Base-by-base conservation (phyloP, 2,888 invertebrate genomes). In the Agapetus fuscipes region DNA sequence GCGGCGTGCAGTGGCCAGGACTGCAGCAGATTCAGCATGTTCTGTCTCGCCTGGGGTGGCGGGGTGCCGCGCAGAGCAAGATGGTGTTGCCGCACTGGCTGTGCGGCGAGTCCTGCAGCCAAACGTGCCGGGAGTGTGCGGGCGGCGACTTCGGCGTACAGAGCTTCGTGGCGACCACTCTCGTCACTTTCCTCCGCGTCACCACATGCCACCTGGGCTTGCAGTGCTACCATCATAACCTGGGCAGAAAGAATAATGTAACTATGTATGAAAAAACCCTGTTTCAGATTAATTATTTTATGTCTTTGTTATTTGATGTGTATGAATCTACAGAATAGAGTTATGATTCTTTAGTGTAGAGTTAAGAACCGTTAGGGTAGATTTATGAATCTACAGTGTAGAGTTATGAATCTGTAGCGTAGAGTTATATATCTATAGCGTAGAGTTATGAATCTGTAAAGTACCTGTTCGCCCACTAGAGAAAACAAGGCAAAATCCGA, bases 1-100 rank as follows among this genome's bases (percentile, higher is more conserved):
- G 94, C 91, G 49, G 86, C 78, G 48, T 93, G 89, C 37, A 95
- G 71, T 17, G 91, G 91, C 94, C 94, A 95, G 48, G 87, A 87
- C 58, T 87, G 84, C 47, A 95, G 88, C 14, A 95, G 74, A 57
- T 93, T 91, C 36, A 95, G 74, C 58, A 95, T 93, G 6, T 91
- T 83, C 58, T 91, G 86, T 64, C 94, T 90, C 14, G 94, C 88
- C 57, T 89, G 85, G 6, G 82, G 76, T 1, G 88, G 76, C 28
- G 83, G 78, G 73, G 93, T 90, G 45, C 91, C 90, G 37, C 84
- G 74, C 50, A 94, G 70, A 26, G 88, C 85, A 58, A 93, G 86
- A 66, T 95, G 95, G 60, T 93, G 90, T 64, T 87, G 80, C 3
- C 86, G 80, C 24, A 94, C 88, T 15, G 88, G 87, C 48, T 89